phyloP scores from a whole-genome alignment of 1,140 invertebrate species.

The Penaeus chinensis region DNA sequence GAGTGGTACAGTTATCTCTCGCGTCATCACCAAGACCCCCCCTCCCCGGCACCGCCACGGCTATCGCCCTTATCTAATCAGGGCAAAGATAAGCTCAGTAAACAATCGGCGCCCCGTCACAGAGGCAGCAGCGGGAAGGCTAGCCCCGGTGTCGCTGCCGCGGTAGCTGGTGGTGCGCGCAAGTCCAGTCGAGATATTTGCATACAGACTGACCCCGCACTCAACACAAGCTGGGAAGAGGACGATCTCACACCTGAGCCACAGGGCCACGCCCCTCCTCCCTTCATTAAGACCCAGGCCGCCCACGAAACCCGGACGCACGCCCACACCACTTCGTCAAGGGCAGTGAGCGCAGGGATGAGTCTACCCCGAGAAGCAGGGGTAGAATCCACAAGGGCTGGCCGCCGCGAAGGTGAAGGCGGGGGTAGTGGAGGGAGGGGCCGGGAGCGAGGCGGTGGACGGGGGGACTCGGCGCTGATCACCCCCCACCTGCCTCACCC shows the following conservation, averaged over 20 bases:
- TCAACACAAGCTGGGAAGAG: slow-evolving; percentile 29
- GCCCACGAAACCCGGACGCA: not conserved
- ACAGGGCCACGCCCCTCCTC: not conserved
- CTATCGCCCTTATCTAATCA: slow-evolving; percentile 53
- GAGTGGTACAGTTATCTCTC: slow-evolving; percentile 19
- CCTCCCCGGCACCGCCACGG: slow-evolving; percentile 5
- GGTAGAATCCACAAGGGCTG: slow-evolving; percentile 25
- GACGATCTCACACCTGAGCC: slow-evolving; percentile 25
- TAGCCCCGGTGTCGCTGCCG: not conserved
- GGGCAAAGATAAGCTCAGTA: slow-evolving; percentile 1
- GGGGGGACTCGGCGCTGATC: slow-evolving; percentile 16
- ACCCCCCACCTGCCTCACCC: slow-evolving; percentile 47
- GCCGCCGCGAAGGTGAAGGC: slow-evolving; percentile 32
- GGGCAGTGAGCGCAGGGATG: no score
- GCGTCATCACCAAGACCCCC: slow-evolving; percentile 23
- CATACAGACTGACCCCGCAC: slow-evolving; percentile 53
- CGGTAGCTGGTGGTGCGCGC: not conserved
- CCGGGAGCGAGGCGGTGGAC: slow-evolving; percentile 10
- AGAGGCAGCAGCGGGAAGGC: slow-evolving; percentile 12
- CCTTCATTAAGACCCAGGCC: not conserved
- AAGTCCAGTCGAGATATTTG: slow-evolving; percentile 52
- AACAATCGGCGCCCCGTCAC: not conserved
- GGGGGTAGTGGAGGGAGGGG: slow-evolving; percentile 33
- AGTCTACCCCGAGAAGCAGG: not conserved
- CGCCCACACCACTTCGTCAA: no score